phyloP scores from a whole-genome alignment of 2,888 invertebrate genomes.

The Subacronicta megacephala region DNA sequence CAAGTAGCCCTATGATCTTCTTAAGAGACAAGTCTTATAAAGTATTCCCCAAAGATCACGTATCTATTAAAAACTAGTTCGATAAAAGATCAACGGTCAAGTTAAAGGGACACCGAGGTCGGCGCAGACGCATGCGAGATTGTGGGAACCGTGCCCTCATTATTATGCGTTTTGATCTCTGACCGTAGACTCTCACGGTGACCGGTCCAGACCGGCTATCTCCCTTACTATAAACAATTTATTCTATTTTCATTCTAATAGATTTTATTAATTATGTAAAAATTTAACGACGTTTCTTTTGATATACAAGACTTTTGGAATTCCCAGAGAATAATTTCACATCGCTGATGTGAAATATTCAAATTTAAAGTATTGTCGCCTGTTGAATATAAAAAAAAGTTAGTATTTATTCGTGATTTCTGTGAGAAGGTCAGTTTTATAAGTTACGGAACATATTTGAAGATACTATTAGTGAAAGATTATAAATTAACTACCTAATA shows the following conservation, averaged over 20 bases:
- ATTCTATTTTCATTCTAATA: slow-evolving; percentile 76
- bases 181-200: slow-evolving; percentile 75
- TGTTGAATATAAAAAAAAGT: slow-evolving; percentile 12
- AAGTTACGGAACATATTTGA: background rate
- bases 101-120: slow-evolving; percentile 72
- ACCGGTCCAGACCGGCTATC: slow-evolving; percentile 74
- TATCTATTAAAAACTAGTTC: slow-evolving; percentile 55
- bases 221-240: slow-evolving; percentile 69
- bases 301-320: slow-evolving; percentile 43
- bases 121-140: slow-evolving; percentile 67
- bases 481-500: no score
- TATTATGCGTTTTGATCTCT: slow-evolving; percentile 71
- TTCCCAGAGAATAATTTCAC: slow-evolving; percentile 59
- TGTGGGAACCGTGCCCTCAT: slow-evolving; percentile 72
- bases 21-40: slow-evolving; percentile 15
- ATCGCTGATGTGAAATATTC: slow-evolving; percentile 42
- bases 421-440: slow-evolving; percentile 8
- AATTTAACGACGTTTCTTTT: slow-evolving; percentile 67
- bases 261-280: slow-evolving; percentile 64
- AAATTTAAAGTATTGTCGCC: slow-evolving; percentile 36
- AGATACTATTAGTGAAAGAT: background rate
- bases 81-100: slow-evolving; percentile 83
- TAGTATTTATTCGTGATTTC: slow-evolving; percentile 20
- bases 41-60: slow-evolving; percentile 30
- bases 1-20: slow-evolving; percentile 16